Evolutionary conservation across 2,888 invertebrate genomes (phyloP).

Genomic region (Tachystola acroxantha): DNA sequence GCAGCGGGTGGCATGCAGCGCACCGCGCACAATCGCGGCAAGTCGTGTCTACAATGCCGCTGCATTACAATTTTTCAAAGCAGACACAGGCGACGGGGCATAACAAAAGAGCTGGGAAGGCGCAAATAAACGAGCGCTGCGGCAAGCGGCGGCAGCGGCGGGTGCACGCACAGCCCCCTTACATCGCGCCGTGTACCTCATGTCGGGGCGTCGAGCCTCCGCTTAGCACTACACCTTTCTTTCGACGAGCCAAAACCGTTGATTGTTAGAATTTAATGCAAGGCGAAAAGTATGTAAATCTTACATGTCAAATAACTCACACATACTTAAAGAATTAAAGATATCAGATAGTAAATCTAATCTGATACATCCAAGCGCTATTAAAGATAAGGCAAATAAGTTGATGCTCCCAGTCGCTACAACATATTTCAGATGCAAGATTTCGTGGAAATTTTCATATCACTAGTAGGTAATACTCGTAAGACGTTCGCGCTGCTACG

Average conservation of each 20-base stretch:
- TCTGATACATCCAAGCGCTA: not conserved
- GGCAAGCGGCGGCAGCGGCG: slow-evolving; percentile 48
- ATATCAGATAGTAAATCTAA: not conserved
- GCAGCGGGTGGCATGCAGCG: slow-evolving; percentile 10
- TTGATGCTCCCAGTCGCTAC: not conserved
- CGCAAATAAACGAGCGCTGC: slow-evolving; percentile 72
- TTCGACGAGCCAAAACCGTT: not conserved
- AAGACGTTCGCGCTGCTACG: slow-evolving; percentile 21
- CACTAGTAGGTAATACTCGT: slow-evolving; percentile 9
- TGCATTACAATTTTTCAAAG: slow-evolving; percentile 75
- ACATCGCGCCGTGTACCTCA: slow-evolving; percentile 3
- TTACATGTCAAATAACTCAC: too few species aligned
- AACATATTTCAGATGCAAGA: slow-evolving; percentile 1
- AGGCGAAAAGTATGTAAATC: too few species aligned
- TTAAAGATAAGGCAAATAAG: too few species aligned
- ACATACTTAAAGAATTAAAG: not conserved
- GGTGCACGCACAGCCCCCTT: slow-evolving; percentile 42
- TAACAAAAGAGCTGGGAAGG: slow-evolving; percentile 73
- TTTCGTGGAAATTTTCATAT: slow-evolving; percentile 7
- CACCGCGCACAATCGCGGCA: slow-evolving; percentile 57
- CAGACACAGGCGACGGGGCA: slow-evolving; percentile 69
- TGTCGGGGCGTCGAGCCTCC: slow-evolving; percentile 3
- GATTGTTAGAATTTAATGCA: too few species aligned
- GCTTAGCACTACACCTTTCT: not conserved
- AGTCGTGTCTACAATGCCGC: slow-evolving; percentile 62